phyloP scores from a whole-genome alignment of 2,888 invertebrate species.

The Leucania comma region DNA sequence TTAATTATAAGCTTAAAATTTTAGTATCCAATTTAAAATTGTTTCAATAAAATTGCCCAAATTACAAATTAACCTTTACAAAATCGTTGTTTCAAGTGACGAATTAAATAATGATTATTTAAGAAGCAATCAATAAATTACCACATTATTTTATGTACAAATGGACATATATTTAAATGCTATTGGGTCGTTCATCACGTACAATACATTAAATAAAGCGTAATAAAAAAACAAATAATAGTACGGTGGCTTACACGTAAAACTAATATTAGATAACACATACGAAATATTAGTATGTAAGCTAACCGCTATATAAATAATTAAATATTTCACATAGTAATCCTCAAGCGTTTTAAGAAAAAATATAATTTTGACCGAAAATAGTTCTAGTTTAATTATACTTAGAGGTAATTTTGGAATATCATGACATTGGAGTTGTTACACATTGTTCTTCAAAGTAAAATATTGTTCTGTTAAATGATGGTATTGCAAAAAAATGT shows the following conservation, averaged over 20 bases:
- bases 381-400: background rate
- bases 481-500: slow-evolving; percentile 25
- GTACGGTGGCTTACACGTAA: slow-evolving; percentile 29
- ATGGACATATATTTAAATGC: background rate
- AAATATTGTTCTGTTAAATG: background rate
- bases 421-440: background rate
- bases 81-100: too few relatives aligned
- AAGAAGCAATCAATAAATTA: background rate
- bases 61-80: slow-evolving; percentile 1
- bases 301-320: slow-evolving; percentile 36
- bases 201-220: slow-evolving; percentile 20
- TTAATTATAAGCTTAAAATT: background rate
- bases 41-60: background rate
- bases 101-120: background rate
- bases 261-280: slow-evolving; percentile 28
- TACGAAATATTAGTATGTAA: slow-evolving; percentile 24
- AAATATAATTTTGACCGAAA: background rate
- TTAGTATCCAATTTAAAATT: background rate
- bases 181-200: slow-evolving; percentile 9
- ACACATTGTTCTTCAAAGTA: background rate
- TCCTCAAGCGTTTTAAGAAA: background rate
- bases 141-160: slow-evolving; percentile 5
- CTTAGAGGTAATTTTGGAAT: background rate
- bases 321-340: slow-evolving; percentile 3
- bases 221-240: slow-evolving; percentile 37